A percentile compares a stretch with the other conserved stretches of the same genome.
Evolutionary conservation across 2,888 invertebrate genomes (phyloP).

Genomic region (Ichneumon xanthorius): DNA sequence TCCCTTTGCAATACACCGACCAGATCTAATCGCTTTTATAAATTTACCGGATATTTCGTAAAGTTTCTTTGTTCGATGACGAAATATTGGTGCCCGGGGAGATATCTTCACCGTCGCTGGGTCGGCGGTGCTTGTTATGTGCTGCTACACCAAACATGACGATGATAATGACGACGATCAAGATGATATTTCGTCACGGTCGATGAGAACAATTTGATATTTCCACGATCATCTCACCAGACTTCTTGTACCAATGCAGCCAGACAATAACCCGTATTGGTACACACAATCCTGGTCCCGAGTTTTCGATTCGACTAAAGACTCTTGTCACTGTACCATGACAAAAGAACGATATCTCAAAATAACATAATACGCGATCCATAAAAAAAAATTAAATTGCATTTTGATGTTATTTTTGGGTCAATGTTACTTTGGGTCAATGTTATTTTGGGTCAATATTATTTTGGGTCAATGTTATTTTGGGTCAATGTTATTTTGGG

Average conservation of each 20-base stretch:
- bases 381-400: too few relatives aligned
- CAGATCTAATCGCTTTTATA: constrained; percentile 68
- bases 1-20: constrained; percentile 50
- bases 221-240: constrained; percentile 60
- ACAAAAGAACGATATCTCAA: too few relatives aligned
- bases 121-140: constrained; percentile 8
- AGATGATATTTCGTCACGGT: constrained; percentile 67
- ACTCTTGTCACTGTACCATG: too few relatives aligned
- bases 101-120: constrained; percentile 41
- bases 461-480: too few relatives aligned
- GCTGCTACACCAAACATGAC: constrained; percentile 27
- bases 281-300: not conserved
- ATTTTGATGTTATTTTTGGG: too few relatives aligned
- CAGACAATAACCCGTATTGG: not conserved
- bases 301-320: too few relatives aligned
- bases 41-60: constrained; percentile 73
- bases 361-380: too few relatives aligned
- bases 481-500: too few relatives aligned
- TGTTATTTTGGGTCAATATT: too few relatives aligned
- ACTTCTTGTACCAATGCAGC: constrained; percentile 12
- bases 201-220: constrained; percentile 73
- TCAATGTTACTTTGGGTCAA: too few relatives aligned
- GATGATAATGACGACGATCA: constrained; percentile 44
- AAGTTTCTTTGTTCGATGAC: constrained; percentile 69
- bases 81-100: constrained; percentile 62